A percentile compares a stretch with the other conserved stretches of the same genome.
phyloP scores from a whole-genome alignment of 1,140 invertebrate species.

The Araneus ventricosus region DNA sequence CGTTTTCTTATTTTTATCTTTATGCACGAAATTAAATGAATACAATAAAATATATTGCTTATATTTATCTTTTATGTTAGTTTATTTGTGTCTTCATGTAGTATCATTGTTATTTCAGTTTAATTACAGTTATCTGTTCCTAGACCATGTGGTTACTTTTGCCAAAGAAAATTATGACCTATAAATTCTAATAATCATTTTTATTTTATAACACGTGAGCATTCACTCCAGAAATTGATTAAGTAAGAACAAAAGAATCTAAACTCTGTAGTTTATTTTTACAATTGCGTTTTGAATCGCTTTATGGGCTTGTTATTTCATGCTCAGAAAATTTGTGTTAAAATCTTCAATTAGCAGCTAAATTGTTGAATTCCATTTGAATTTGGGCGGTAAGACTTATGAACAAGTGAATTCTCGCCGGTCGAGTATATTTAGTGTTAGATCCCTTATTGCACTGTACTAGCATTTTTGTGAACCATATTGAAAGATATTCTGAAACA shows the following conservation, averaged over 20 bases:
- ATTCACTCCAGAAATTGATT: background rate
- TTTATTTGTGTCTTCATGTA: conserved; percentile 52
- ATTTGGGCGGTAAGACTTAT: too few relatives aligned
- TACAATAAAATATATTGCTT: conserved; percentile 39
- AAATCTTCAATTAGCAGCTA: too few relatives aligned
- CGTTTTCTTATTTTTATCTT: background rate
- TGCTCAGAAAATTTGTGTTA: too few relatives aligned
- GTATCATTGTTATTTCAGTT: background rate
- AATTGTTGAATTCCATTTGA: too few relatives aligned
- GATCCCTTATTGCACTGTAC: too few relatives aligned
- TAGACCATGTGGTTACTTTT: background rate
- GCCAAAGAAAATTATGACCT: background rate
- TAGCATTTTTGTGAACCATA: too few relatives aligned
- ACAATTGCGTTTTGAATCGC: too few relatives aligned
- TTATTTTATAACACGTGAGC: background rate
- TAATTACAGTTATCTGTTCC: background rate
- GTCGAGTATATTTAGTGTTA: too few relatives aligned
- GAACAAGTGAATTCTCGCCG: too few relatives aligned
- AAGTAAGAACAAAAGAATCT: background rate
- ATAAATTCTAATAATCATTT: background rate
- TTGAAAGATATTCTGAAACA: too few relatives aligned
- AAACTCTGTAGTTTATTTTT: background rate
- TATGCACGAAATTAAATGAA: background rate
- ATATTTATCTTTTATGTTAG: conserved; percentile 17
- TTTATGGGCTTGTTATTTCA: too few relatives aligned